These are phyloP conservation scores for Trissolcus japonicus DNA, from an alignment of 2,888 invertebrate genomes.

Conservation along the genomic window DNA sequence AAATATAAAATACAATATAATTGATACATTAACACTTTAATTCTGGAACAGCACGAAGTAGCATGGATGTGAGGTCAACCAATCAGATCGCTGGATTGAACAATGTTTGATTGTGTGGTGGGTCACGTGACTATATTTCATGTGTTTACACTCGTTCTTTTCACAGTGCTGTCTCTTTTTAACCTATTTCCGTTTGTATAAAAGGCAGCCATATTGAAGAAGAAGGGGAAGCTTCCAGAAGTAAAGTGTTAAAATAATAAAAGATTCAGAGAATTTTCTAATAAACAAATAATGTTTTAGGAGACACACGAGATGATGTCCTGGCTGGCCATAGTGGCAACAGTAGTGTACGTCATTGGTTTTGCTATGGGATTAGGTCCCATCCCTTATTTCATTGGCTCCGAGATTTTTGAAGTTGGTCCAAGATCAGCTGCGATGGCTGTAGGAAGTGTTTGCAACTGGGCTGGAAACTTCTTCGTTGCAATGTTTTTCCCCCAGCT, in stretches of 20 bases:
- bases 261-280: too few relatives aligned
- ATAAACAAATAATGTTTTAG: neutral
- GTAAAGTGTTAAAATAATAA: neutral
- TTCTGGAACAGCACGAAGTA: too few relatives aligned
- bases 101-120: too few relatives aligned
- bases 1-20: neutral
- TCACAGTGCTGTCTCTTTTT: too few relatives aligned
- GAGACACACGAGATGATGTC: neutral
- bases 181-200: too few relatives aligned
- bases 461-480: constrained; percentile 91
- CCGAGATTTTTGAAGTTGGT: constrained; percentile 90
- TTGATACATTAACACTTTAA: too few relatives aligned
- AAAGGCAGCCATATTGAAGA: too few relatives aligned
- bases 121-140: too few relatives aligned
- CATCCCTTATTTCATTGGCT: constrained; percentile 90
- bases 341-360: constrained; percentile 85
- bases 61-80: too few relatives aligned
- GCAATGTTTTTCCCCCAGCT: constrained; percentile 86
- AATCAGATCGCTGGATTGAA: too few relatives aligned
- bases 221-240: too few relatives aligned
- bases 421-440: constrained; percentile 91
- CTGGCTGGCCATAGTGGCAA: constrained; percentile 81
- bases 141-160: too few relatives aligned
- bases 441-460: constrained; percentile 90
- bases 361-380: constrained; percentile 92